phyloP scores from a whole-genome alignment of 1,140 invertebrate species.

The Scaptomyza pallida region DNA sequence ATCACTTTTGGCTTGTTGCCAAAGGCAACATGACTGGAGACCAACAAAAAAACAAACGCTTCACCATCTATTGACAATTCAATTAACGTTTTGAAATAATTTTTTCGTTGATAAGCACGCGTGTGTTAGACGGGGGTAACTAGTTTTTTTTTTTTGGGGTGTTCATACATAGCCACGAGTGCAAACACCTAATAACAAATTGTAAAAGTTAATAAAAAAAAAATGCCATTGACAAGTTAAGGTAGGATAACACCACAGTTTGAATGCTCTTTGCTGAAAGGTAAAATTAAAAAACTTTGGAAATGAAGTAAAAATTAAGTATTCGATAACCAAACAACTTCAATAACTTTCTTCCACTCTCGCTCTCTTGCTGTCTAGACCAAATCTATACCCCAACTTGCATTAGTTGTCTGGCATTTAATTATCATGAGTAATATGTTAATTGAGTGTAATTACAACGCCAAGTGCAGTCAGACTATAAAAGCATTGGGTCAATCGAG shows the following conservation, averaged over 20 bases:
- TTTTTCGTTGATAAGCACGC: slow-evolving; percentile 60
- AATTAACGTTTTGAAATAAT: slow-evolving; percentile 80
- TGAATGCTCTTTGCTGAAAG: background rate
- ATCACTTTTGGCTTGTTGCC: slow-evolving; percentile 55
- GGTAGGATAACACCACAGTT: background rate
- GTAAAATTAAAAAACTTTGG: too few relatives aligned
- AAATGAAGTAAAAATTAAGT: too few relatives aligned
- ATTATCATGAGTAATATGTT: slow-evolving; percentile 12
- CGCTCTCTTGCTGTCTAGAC: too few relatives aligned
- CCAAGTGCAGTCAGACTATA: slow-evolving; percentile 23
- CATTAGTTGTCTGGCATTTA: background rate
- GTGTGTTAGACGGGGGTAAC: background rate
- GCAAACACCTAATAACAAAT: slow-evolving; percentile 53
- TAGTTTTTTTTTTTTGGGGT: slow-evolving; percentile 41
- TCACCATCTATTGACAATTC: slow-evolving; percentile 77
- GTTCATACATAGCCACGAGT: slow-evolving; percentile 11
- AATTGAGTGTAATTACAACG: slow-evolving; percentile 19
- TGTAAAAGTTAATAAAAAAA: slow-evolving; percentile 45
- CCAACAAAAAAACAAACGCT: slow-evolving; percentile 27
- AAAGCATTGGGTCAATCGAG: slow-evolving; percentile 2
- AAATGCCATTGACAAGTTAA: background rate
- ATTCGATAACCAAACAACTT: background rate
- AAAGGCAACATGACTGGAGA: slow-evolving; percentile 50
- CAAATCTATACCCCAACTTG: background rate
- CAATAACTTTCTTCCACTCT: too few relatives aligned